Conservation (phyloP, 2,113 vertebrate genomes). For the Scolopax mira region DNA sequence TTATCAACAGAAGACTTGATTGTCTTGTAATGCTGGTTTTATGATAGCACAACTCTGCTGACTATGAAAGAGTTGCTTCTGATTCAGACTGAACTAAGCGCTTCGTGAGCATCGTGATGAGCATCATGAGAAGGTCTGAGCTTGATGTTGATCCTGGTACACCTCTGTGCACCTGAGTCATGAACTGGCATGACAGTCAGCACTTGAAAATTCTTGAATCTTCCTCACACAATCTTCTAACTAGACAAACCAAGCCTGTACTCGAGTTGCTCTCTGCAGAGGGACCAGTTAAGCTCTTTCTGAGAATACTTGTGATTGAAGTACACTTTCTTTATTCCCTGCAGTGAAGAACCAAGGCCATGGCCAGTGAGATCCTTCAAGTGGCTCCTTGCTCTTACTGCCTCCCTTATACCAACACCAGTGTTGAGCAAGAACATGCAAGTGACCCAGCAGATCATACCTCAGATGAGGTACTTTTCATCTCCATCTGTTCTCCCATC, state of each 20-base stretch:
- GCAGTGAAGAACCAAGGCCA: not conserved
- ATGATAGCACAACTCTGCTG: conserved; percentile 19
- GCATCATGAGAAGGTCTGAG: conserved; percentile 18
- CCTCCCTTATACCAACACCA: not conserved
- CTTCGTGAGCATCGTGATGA: not conserved
- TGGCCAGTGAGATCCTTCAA: not conserved
- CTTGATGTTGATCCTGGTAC: not conserved
- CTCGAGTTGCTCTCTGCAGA: not conserved
- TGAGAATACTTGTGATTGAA: not conserved
- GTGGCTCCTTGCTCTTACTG: not conserved
- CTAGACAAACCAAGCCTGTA: not conserved
- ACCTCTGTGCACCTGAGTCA: conserved; percentile 23
- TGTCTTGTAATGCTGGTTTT: conserved; percentile 22
- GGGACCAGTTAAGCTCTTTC: not conserved
- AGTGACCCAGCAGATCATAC: not conserved
- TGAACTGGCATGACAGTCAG: not conserved
- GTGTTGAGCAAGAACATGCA: not conserved
- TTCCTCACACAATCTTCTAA: not conserved
- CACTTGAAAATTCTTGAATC: not conserved
- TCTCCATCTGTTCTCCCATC: not conserved
- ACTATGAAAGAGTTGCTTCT: conserved; percentile 35
- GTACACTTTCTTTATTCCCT: not conserved
- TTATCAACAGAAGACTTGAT: not conserved
- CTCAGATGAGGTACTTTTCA: not conserved
- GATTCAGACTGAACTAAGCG: conserved; percentile 46